Conservation (phyloP, 2,113 vertebrate species). For the Danionella cerebrum region DNA sequence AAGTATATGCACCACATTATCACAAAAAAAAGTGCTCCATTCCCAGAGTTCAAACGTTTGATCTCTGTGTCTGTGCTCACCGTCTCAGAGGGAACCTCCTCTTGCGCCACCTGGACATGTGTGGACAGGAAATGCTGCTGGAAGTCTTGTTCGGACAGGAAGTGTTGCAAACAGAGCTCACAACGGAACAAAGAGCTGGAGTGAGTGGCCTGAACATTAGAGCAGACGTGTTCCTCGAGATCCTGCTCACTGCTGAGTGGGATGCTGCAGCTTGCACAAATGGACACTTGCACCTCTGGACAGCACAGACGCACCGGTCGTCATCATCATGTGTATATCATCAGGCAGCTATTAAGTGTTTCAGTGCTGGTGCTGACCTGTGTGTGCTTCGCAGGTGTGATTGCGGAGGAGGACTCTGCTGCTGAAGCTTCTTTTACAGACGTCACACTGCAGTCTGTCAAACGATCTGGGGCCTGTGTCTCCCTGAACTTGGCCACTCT, state of each 20-base stretch:
- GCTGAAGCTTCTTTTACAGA: constrained; percentile 75
- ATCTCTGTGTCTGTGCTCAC: constrained; percentile 43
- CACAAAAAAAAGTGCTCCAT: too few species aligned
- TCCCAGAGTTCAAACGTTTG: too few species aligned
- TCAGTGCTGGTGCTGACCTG: constrained; percentile 54
- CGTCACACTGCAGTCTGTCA: constrained; percentile 74
- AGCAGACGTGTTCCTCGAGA: constrained; percentile 67
- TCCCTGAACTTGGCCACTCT: constrained; percentile 74
- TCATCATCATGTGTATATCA: too few species aligned
- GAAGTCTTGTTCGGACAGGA: constrained; percentile 64
- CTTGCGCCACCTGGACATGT: constrained; percentile 56
- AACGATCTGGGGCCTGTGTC: constrained; percentile 68
- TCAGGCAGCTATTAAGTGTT: too few species aligned
- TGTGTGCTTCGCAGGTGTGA: constrained; percentile 71
- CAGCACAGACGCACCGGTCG: too few species aligned
- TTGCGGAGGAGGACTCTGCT: constrained; percentile 62
- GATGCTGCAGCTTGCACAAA: constrained; percentile 59
- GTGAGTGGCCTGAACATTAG: constrained; percentile 59
- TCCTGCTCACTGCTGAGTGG: constrained; percentile 61
- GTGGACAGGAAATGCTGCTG: constrained; percentile 66
- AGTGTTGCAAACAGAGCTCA: constrained; percentile 65
- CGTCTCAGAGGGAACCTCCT: too few species aligned
- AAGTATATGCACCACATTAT: too few species aligned
- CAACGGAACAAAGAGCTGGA: constrained; percentile 60
- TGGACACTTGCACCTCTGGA: constrained; percentile 15